A percentile compares a stretch with the other conserved stretches of the same genome.
Evolutionary conservation across 2,797 vertebrate species (phyloP).

Genomic region (Micromesistius poutassou): DNA sequence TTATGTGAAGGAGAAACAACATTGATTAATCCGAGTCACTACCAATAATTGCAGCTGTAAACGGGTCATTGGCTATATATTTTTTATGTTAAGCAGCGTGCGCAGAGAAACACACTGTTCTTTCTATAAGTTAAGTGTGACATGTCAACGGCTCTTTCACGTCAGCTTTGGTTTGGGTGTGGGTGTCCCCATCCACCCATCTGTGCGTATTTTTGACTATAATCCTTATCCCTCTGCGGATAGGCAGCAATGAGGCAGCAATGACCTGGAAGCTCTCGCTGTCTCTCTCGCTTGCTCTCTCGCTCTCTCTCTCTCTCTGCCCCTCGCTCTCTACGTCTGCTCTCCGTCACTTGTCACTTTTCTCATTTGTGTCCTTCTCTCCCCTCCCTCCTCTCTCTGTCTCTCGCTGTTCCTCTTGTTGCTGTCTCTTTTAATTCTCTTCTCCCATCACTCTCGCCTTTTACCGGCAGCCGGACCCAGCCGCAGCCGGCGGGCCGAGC

Average conservation of each 20-base stretch:
- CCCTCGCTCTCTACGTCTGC: not conserved
- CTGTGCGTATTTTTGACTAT: conserved; percentile 54
- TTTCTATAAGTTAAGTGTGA: not conserved
- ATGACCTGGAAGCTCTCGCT: conserved; percentile 36
- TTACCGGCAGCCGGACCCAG: not conserved
- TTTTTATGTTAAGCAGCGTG: not conserved
- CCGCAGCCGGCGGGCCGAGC: not conserved
- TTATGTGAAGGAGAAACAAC: not conserved
- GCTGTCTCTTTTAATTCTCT: not conserved
- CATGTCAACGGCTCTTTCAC: not conserved
- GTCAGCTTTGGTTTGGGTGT: conserved; percentile 3
- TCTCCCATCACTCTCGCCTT: not conserved
- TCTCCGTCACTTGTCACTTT: not conserved
- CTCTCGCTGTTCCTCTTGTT: not conserved
- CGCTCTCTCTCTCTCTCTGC: not conserved
- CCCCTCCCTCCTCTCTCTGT: not conserved
- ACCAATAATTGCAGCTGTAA: not conserved
- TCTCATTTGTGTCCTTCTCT: not conserved
- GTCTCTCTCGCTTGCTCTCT: not conserved
- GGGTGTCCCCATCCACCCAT: conserved; percentile 31
- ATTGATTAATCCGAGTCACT: not conserved
- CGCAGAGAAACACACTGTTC: not conserved
- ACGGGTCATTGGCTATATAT: not conserved
- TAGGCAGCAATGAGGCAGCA: conserved; percentile 36
- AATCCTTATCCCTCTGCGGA: conserved; percentile 56